Base-by-base conservation (phyloP, 1,140 invertebrate species). In the Belonocnema kinseyi region DNA sequence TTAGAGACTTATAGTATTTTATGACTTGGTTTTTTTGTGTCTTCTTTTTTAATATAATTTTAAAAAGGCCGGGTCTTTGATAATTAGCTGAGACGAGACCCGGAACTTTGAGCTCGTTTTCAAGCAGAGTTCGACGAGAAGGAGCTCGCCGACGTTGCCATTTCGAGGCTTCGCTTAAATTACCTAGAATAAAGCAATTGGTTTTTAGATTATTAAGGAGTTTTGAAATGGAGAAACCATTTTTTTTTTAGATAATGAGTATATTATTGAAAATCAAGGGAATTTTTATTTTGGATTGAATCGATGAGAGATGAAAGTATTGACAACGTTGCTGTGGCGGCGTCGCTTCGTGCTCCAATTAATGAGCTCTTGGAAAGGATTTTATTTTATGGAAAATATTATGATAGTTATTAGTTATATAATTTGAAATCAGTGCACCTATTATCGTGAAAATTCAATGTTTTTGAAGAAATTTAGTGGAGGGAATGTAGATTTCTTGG, bases 71-170 rank as follows among this genome's bases (percentile, higher is more conserved):
- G 21, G 61, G 61, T 66, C 61, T 66, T 16, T 66, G 61, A 66
- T 66, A 66, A 66, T 40, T 66, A 33, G 33, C 61, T 66, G 61
- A 21, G 61, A 40, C 61, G 61, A 66, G 61, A 66, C 61, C 61
- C 61, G 61, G 61, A 66, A 66, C 61, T 66, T 66, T 66, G 58
- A 66, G 61, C 61, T 66, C 61, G 61, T 66, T 66, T 66, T 66
- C 26, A 66, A 26, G 26, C 26, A n/a, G 26, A 66, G 61, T 66
- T 66, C 26, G 40, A 46, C 61, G 33, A 26, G 40, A 66, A 66
- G 61, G 26, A 66, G 33, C 61, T 66, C 26, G 61, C 61, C 61
- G 61, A 66, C 26, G 61, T 66, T 66, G 61, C 61, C 61, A 40
- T 46, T 66, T 66, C 61, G 61, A 66, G 33, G 33, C 26, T 66